Evolutionary conservation across 2,113 vertebrate genomes (phyloP), one percentile per base, ranked within the genome.

Genomic region (Hymenochirus boettgeri): DNA sequence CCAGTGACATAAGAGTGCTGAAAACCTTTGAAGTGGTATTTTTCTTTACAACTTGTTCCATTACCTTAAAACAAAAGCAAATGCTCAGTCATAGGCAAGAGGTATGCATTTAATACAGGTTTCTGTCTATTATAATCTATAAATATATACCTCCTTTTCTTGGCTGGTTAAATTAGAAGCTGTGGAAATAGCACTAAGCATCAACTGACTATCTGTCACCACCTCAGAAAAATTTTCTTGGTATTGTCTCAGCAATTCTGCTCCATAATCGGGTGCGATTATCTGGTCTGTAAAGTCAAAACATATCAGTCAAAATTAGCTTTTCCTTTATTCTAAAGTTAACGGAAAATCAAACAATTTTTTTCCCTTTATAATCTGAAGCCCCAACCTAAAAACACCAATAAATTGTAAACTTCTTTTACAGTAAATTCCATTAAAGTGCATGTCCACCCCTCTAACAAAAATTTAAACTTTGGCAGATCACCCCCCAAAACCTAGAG

Each of bases 141-240:
- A 42, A 48, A 12, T 9, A 18, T 10, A 10, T 62, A 89, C 83
- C 83, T 87, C 73, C 78, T 59, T 82, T 47, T 87, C 83, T 51
- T 50, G 73, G 55, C 80, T 61, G 69, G 75, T 53, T 71, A 88
- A 55, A 33, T 71, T 74, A 55, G 61, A 73, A 60, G 73, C 57
- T 6, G 73, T 70, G 56, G 79, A 71, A 54, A 88, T 80, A 52
- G 65, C 61, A 39, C 64, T 46, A 24, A 83, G 69, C 26, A 89
- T 69, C 18, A 25, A 17, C 58, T 76, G 52, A 18, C 57, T 60
- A 63, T 85, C 82, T 18, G 71, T 74, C 50, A 83, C 76, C 33
- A 84, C 69, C 53, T 79, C 72, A 15, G 53, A 70, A 3, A 90
- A 72, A 57, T 76, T 81, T 66, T 83, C 72, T 10, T 39, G 54